Evolutionary conservation across 2,113 vertebrate genomes (phyloP), one percentile per base, ranked within the genome.

Genomic region (Chaetodon auriga): DNA sequence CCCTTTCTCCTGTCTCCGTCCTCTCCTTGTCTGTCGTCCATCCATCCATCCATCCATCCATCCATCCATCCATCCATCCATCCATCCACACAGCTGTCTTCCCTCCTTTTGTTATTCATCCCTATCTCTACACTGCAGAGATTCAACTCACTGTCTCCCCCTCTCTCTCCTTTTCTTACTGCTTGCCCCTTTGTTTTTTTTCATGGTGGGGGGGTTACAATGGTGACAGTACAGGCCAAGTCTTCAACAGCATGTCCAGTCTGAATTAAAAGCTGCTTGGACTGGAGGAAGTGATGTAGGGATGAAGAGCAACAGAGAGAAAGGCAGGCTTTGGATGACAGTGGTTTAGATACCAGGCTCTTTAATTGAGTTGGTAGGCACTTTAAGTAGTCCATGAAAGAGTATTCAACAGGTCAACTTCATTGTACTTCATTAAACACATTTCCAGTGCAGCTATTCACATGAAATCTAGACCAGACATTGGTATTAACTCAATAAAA

Each of bases 81-180:
- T 81, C 71, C 89, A 61, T 61, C 58, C 58, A 61, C 65, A 51
- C 81, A 72, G 70, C 85, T 45, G 3, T 69, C 45, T 62, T 89
- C 74, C 36, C 48, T 75, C 58, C 78, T 83, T 91, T 88, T 91
- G 83, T 92, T 82, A 78, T 38, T 87, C 80, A 78, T 72, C 78
- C 68, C 76, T 94, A 90, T 93, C 89, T 75, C 87, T 49, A 78
- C 69, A 35, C 75, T 66, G 81, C 92, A 93, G 90, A 90, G 86
- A 92, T 92, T 63, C 64, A 45, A 61, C 54, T 82, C 75, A 77
- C 78, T 84, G 54, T 69, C 36, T 4, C 62, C 51, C 43, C 51
- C 62, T 35, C 51, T 35, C 23, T 46, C n/a, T 61, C n/a, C 25
- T 62, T 41, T 66, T 72, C 68, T 74, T 41, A 45, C 72, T 48